These are phyloP conservation scores for Hippoglossus stenolepis DNA, from an alignment of 2,113 vertebrate species.

Conservation along the genomic window DNA sequence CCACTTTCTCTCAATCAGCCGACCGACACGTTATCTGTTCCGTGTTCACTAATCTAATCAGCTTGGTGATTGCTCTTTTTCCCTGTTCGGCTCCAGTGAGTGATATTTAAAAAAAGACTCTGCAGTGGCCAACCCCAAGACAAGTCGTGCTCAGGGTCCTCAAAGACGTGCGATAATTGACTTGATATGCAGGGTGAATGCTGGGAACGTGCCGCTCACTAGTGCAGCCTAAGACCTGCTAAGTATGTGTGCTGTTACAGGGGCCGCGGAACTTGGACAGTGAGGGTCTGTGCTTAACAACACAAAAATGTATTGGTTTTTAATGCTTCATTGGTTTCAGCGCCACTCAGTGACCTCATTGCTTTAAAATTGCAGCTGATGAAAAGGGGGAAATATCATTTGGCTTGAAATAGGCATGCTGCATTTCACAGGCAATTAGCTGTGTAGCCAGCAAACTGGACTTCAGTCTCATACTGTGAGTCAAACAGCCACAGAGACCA, in stretches of 20 bases:
- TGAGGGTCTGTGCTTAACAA: conserved; percentile 55
- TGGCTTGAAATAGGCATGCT: conserved; percentile 56
- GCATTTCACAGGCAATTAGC: conserved; percentile 78
- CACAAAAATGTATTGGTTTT: conserved; percentile 55
- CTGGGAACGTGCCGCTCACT: not conserved
- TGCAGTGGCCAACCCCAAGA: not conserved
- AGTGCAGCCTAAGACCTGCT: conserved; percentile 10
- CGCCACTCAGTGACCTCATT: conserved; percentile 40
- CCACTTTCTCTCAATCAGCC: conserved; percentile 64
- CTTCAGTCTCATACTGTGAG: conserved; percentile 52
- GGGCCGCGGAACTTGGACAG: conserved; percentile 17
- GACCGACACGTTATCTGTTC: conserved; percentile 56
- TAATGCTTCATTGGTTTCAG: conserved; percentile 58
- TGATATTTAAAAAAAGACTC: conserved; percentile 58
- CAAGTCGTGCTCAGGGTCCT: conserved; percentile 37
- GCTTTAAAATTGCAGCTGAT: conserved; percentile 66
- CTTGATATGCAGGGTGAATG: conserved; percentile 8
- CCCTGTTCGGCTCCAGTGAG: conserved; percentile 45
- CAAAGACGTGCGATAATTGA: not conserved
- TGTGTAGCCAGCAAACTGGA: conserved; percentile 59
- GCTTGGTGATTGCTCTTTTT: conserved; percentile 59
- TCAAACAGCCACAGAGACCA: conserved; percentile 56
- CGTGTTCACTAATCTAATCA: conserved; percentile 67
- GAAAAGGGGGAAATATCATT: conserved; percentile 68
- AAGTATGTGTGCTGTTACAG: conserved; percentile 41